These are phyloP conservation scores for Campylomormyrus tamandua DNA, from an alignment of 2,113 vertebrate genomes.

Conservation along the genomic window DNA sequence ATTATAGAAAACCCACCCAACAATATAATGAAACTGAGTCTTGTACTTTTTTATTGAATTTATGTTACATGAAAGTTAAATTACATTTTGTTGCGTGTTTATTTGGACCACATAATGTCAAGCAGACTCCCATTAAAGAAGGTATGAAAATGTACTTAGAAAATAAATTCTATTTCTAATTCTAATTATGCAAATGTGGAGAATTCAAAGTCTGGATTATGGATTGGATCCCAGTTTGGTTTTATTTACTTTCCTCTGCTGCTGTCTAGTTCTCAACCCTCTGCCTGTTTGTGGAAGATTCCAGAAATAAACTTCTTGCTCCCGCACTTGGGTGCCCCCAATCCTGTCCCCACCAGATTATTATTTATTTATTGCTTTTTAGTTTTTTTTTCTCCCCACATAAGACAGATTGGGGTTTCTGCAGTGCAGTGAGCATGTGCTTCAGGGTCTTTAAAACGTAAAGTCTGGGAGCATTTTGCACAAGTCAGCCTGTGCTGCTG, in stretches of 20 bases:
- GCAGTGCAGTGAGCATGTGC: not conserved
- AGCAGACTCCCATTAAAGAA: not conserved
- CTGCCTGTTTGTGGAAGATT: not conserved
- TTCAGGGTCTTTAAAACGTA: not conserved
- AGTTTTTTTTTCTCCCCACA: not conserved
- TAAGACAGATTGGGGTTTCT: not conserved
- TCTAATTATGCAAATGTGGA: not conserved
- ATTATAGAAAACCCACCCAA: not conserved
- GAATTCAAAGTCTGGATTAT: not conserved
- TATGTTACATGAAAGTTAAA: not conserved
- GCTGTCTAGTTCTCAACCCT: not conserved
- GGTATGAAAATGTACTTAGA: not conserved
- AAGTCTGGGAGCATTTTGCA: not conserved
- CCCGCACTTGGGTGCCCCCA: not conserved
- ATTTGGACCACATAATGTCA: not conserved
- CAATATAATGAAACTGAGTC: not conserved
- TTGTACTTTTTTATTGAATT: not conserved
- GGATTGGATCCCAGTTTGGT: not conserved
- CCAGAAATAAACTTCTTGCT: not conserved
- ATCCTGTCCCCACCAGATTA: not conserved
- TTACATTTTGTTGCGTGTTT: not conserved
- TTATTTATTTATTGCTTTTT: not conserved
- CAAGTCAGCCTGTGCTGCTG: not conserved
- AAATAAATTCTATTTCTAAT: not conserved
- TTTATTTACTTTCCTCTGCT: not conserved